Evolutionary conservation across 2,113 vertebrate species (phyloP).

Genomic region (Heliornis fulica): DNA sequence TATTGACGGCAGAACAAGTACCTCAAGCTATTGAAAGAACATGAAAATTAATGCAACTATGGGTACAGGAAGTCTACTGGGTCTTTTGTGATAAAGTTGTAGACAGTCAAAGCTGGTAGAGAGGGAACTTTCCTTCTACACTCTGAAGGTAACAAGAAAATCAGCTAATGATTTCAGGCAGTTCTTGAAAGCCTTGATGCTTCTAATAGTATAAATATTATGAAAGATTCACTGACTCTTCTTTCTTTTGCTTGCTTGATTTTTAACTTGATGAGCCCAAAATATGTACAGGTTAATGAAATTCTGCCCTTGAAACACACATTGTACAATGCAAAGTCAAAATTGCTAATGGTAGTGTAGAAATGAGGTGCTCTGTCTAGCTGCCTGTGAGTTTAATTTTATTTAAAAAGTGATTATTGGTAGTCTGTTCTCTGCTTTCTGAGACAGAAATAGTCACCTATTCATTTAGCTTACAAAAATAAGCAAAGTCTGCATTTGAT

Average conservation of each 20-base stretch:
- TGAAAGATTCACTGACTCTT: slow-evolving; percentile 35
- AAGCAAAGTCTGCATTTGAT: neutral
- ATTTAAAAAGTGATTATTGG: slow-evolving; percentile 49
- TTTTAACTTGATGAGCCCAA: slow-evolving; percentile 38
- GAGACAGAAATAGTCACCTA: slow-evolving; percentile 43
- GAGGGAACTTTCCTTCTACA: slow-evolving; percentile 35
- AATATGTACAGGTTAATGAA: slow-evolving; percentile 59
- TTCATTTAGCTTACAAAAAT: slow-evolving; percentile 28
- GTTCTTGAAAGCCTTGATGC: slow-evolving; percentile 28
- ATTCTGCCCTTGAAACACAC: neutral
- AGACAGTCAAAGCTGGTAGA: neutral
- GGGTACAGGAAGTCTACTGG: slow-evolving; percentile 35
- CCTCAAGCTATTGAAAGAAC: slow-evolving; percentile 54
- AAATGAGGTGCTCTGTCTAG: slow-evolving; percentile 35
- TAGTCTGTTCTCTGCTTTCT: neutral
- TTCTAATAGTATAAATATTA: slow-evolving; percentile 61
- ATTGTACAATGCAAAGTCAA: slow-evolving; percentile 15
- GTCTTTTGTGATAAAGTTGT: slow-evolving; percentile 39
- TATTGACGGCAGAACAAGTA: slow-evolving; percentile 65
- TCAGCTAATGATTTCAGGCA: slow-evolving; percentile 30
- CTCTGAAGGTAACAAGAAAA: slow-evolving; percentile 33
- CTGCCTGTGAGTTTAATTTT: slow-evolving; percentile 32
- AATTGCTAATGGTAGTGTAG: slow-evolving; percentile 34
- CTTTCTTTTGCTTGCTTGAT: slow-evolving; percentile 30
- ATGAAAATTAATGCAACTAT: slow-evolving; percentile 55